These are phyloP conservation scores for Acanthurus lineatus DNA, from an alignment of 2,797 vertebrate genomes.

Conservation along the genomic window DNA sequence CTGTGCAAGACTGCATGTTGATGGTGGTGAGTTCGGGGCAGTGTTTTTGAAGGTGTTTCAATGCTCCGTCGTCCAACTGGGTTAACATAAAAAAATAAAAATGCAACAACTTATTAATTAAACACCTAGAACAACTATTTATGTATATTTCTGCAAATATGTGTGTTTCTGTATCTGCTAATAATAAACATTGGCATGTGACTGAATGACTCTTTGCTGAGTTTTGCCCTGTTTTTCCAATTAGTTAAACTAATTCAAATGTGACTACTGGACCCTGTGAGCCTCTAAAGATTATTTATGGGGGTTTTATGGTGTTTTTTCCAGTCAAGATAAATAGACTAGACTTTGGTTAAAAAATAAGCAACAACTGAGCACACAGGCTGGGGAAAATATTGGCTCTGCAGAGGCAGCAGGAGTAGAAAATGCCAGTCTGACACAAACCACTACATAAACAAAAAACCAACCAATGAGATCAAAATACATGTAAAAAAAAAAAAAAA, in stretches of 20 bases:
- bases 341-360: neutral
- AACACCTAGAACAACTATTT: constrained; percentile 4
- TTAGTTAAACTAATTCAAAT: neutral
- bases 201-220: neutral
- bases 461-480: constrained; percentile 9
- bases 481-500: constrained; percentile 4
- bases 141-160: neutral
- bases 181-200: neutral
- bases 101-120: neutral
- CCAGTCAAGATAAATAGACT: neutral
- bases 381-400: constrained; percentile 8
- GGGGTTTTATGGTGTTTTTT: neutral
- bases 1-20: constrained; percentile 94
- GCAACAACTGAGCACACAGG: constrained; percentile 12
- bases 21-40: constrained; percentile 93
- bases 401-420: constrained; percentile 20
- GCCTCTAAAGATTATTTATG: constrained; percentile 1
- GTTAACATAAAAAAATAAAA: constrained; percentile 2
- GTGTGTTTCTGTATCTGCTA: constrained; percentile 3
- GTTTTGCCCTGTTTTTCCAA: neutral
- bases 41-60: constrained; percentile 93
- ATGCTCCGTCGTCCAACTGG: constrained; percentile 92
- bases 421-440: constrained; percentile 32
- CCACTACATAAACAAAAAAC: constrained; percentile 22
- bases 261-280: neutral